Percentiles rank a stretch among this genome's conserved stretches.
Conservation (phyloP, 2,113 vertebrate species). For the Galemys pyrenaicus region DNA sequence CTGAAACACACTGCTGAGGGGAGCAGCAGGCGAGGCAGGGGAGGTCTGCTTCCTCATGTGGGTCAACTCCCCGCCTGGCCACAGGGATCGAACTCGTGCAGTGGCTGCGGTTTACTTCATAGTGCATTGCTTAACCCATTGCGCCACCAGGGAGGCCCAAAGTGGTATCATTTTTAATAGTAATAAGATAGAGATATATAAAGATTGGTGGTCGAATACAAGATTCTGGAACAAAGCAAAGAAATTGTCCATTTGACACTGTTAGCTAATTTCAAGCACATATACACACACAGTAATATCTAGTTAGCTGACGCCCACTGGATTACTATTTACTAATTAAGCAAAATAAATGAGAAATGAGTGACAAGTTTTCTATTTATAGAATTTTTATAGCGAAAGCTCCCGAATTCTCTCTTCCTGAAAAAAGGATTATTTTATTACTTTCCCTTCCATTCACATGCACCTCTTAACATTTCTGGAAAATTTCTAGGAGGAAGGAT, state of each 20-base stretch:
- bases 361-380: not conserved
- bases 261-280: not conserved
- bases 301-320: not conserved
- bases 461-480: not conserved
- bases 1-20: no score
- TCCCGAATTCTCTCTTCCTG: constrained; percentile 30
- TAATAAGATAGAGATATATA: not conserved
- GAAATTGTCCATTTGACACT: not conserved
- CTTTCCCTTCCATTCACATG: not conserved
- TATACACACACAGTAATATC: not conserved
- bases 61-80: no score
- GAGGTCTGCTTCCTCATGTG: no score
- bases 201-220: not conserved
- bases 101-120: no score
- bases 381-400: not conserved
- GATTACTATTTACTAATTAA: not conserved
- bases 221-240: not conserved
- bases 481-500: not conserved
- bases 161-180: not conserved
- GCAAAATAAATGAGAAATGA: not conserved
- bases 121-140: no score
- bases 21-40: no score
- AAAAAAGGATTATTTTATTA: not conserved
- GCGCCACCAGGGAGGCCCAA: no score
- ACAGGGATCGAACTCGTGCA: no score